Conservation (phyloP, 2,113 vertebrate species). For the Paralichthys olivaceus region DNA sequence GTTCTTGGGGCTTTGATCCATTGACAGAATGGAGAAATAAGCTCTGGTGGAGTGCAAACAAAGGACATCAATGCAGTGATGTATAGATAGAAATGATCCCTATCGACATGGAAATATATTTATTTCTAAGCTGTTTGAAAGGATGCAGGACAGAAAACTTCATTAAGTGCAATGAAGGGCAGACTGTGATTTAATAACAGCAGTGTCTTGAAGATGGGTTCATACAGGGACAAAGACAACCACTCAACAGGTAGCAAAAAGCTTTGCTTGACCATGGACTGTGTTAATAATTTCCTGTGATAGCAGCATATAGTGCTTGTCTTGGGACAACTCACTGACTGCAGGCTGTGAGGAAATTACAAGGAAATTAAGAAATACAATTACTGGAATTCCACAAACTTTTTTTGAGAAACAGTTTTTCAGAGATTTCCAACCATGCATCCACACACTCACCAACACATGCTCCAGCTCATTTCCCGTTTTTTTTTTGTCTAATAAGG, state of each 20-base stretch:
- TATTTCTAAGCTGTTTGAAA: conserved; percentile 10
- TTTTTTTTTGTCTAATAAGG: conserved; percentile 24
- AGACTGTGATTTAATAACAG: conserved; percentile 17
- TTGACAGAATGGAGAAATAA: background rate
- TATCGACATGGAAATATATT: background rate
- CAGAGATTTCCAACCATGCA: conserved; percentile 9
- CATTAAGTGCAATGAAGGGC: conserved; percentile 18
- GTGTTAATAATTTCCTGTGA: conserved; percentile 34
- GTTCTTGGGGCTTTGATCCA: background rate
- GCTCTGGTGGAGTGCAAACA: background rate
- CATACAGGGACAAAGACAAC: conserved; percentile 25
- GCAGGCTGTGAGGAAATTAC: conserved; percentile 4
- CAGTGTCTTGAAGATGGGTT: background rate
- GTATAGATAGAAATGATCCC: background rate
- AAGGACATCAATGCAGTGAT: background rate
- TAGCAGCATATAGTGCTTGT: background rate
- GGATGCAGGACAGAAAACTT: conserved; percentile 11
- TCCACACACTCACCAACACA: conserved; percentile 6
- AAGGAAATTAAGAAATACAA: conserved; percentile 16
- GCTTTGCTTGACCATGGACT: background rate
- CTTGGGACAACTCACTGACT: conserved; percentile 3
- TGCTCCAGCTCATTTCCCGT: conserved; percentile 31
- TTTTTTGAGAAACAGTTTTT: conserved; percentile 10
- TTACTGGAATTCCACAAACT: conserved; percentile 9
- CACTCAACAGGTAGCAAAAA: conserved; percentile 2